phyloP scores from a whole-genome alignment of 2,797 vertebrate species.

The Spinus pinus region DNA sequence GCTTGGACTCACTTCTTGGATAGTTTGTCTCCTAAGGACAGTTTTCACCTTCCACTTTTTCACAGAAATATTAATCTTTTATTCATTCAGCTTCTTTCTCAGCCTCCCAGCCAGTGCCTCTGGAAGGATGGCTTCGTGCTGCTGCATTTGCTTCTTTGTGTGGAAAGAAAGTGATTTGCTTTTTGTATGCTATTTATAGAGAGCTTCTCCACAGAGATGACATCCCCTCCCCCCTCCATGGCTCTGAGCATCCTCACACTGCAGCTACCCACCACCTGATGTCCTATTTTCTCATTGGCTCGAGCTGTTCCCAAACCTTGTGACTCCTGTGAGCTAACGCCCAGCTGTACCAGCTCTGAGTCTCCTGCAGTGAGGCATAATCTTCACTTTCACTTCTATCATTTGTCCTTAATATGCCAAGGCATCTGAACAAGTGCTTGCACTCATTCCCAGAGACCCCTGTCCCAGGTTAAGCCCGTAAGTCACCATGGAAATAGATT shows the following conservation, averaged over 20 bases:
- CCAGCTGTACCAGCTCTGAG: not conserved
- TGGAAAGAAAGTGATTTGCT: conserved; percentile 9
- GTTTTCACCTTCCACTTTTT: not conserved
- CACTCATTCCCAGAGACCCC: not conserved
- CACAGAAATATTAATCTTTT: rapidly evolving
- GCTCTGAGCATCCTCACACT: not conserved
- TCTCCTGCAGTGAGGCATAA: conserved; percentile 34
- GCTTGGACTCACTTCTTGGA: not conserved
- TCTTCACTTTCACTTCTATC: conserved; percentile 42
- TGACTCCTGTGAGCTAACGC: conserved; percentile 15
- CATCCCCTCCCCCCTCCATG: not conserved
- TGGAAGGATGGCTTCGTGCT: not conserved
- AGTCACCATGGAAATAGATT: not conserved
- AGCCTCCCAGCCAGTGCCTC: not conserved
- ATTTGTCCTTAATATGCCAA: conserved; percentile 9
- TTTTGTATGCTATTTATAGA: conserved; percentile 61
- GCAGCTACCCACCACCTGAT: conserved; percentile 38
- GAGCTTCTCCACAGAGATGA: conserved; percentile 13
- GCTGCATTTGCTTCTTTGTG: conserved; percentile 19
- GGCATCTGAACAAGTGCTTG: not conserved
- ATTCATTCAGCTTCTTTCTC: not conserved
- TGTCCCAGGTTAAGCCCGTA: not conserved
- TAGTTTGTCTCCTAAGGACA: not conserved
- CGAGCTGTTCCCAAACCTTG: conserved; percentile 53
- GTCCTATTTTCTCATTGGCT: conserved; percentile 69